phyloP scores from a whole-genome alignment of 2,113 vertebrate species.

The Alectura lathami region DNA sequence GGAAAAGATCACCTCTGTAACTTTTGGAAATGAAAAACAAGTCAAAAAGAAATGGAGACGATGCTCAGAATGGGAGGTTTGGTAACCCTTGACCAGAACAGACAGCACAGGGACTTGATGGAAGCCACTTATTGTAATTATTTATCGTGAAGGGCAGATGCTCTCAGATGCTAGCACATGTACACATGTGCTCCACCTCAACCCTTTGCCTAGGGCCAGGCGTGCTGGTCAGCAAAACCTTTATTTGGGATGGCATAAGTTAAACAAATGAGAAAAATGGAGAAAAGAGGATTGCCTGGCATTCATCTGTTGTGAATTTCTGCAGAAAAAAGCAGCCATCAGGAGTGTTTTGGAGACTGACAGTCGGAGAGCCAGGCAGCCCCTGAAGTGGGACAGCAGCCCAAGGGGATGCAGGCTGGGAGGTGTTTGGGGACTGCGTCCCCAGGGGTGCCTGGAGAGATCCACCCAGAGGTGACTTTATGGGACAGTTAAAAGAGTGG shows the following conservation, averaged over 20 bases:
- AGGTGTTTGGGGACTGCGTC: neutral
- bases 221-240: neutral
- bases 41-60: neutral
- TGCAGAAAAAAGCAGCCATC: neutral
- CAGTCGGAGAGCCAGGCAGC: neutral
- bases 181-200: neutral
- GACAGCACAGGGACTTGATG: neutral
- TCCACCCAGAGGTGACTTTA: neutral
- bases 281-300: neutral
- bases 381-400: neutral
- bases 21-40: neutral
- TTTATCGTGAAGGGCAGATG: neutral
- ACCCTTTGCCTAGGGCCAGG: fast-evolving
- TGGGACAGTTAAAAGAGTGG: neutral
- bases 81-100: neutral
- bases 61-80: neutral
- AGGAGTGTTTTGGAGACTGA: neutral
- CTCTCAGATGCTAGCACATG: neutral
- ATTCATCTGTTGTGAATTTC: neutral
- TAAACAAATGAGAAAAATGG: neutral
- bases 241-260: neutral
- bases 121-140: neutral
- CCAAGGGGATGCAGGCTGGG: neutral
- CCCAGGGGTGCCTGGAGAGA: neutral
- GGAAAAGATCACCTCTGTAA: neutral